phyloP scores from a whole-genome alignment of 2,888 invertebrate species.

The Nomada fucata region DNA sequence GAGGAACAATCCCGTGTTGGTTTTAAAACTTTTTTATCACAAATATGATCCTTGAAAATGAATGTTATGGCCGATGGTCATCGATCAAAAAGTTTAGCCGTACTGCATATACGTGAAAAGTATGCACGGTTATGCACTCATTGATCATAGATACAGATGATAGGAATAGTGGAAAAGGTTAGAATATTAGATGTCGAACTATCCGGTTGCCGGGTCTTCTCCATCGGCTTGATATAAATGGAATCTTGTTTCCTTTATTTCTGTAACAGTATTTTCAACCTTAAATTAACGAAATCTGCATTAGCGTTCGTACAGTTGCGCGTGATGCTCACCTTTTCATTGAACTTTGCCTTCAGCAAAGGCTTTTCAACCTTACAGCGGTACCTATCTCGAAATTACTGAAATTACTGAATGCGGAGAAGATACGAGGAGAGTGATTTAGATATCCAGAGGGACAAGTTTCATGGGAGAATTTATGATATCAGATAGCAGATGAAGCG shows the following conservation, averaged over 20 bases:
- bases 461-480: constrained; percentile 43
- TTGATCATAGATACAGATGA: too few species aligned
- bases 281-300: background rate
- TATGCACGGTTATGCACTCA: too few species aligned
- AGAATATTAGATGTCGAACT: too few species aligned
- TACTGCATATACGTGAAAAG: too few species aligned
- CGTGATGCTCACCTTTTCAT: constrained; percentile 3
- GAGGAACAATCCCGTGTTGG: too few species aligned
- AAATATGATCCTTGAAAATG: too few species aligned
- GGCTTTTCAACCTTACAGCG: constrained; percentile 26
- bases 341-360: constrained; percentile 16
- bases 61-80: too few species aligned
- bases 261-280: background rate
- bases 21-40: too few species aligned
- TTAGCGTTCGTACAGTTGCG: background rate
- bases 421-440: constrained; percentile 46
- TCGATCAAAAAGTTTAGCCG: too few species aligned
- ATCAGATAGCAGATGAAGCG: constrained; percentile 15
- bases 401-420: constrained; percentile 38
- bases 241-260: background rate
- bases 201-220: too few species aligned
- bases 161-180: too few species aligned
- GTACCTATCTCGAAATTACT: constrained; percentile 20
- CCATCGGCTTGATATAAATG: too few species aligned
- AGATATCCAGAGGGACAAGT: constrained; percentile 45